These are phyloP conservation scores for Sipha maydis DNA, from an alignment of 2,888 invertebrate genomes.

Conservation along the genomic window DNA sequence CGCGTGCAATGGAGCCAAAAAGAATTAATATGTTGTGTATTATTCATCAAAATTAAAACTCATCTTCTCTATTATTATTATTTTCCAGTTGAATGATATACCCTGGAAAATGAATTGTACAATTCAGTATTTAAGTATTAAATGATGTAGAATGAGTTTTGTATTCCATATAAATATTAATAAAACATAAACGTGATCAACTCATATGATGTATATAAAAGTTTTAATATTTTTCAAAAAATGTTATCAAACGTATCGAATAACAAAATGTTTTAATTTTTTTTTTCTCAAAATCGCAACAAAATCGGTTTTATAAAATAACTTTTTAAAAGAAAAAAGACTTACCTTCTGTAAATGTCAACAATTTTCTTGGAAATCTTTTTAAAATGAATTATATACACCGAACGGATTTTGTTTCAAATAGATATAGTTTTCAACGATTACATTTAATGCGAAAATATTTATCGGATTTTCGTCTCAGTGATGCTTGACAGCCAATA, in stretches of 20 bases:
- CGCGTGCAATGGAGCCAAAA: not conserved
- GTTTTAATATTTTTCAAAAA: not conserved
- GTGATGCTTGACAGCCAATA: not conserved
- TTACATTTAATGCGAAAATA: not conserved
- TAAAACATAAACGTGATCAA: not conserved
- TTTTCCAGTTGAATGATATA: too few relatives aligned
- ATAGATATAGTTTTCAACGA: not conserved
- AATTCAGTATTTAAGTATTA: too few relatives aligned
- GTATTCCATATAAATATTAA: too few relatives aligned
- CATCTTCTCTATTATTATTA: not conserved
- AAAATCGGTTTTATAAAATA: not conserved
- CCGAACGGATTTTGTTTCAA: not conserved
- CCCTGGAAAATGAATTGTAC: too few relatives aligned
- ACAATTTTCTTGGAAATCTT: not conserved
- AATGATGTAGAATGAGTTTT: too few relatives aligned
- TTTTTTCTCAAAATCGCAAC: not conserved
- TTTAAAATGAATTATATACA: not conserved
- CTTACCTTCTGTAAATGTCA: not conserved
- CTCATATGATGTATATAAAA: not conserved
- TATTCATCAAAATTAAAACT: constrained; percentile 32
- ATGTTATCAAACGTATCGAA: not conserved
- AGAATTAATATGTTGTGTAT: not conserved
- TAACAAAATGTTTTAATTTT: not conserved
- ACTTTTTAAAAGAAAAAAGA: not conserved
- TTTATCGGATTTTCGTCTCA: not conserved